Percentiles rank a stretch among this genome's conserved stretches.
phyloP scores from a whole-genome alignment of 2,113 vertebrate species.

The Melanocharis versteri region DNA sequence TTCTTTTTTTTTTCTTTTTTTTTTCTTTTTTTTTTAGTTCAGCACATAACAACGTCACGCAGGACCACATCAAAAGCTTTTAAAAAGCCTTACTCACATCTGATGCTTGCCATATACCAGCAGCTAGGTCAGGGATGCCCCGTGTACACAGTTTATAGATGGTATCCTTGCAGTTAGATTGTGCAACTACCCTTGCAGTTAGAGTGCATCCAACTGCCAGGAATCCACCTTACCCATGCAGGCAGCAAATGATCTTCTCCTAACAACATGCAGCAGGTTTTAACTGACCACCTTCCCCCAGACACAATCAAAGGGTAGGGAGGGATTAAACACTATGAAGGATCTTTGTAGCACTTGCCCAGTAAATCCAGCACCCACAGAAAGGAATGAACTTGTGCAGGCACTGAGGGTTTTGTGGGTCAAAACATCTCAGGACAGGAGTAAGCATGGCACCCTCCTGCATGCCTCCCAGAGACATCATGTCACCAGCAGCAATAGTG shows the following conservation, averaged over 20 bases:
- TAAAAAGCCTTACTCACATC: not conserved
- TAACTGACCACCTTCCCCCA: not conserved
- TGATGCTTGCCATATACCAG: not conserved
- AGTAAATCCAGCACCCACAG: not conserved
- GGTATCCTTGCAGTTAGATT: not conserved
- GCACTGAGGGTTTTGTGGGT: not conserved
- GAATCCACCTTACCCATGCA: not conserved
- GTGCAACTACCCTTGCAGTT: not conserved
- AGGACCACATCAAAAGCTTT: not conserved
- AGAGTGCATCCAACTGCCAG: not conserved
- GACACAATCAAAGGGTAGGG: not conserved
- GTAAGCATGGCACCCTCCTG: not conserved
- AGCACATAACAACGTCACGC: not conserved
- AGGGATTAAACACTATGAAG: not conserved
- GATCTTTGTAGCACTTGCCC: not conserved
- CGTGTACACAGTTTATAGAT: not conserved
- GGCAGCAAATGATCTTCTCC: not conserved
- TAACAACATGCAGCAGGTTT: not conserved
- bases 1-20: not conserved
- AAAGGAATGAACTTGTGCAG: not conserved
- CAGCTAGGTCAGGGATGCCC: not conserved
- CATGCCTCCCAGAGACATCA: not conserved
- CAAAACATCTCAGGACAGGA: not conserved
- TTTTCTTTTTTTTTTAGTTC: not conserved
- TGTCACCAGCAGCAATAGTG: not conserved